phyloP scores from a whole-genome alignment of 2,113 vertebrate genomes.

The Saguinus imperator region DNA sequence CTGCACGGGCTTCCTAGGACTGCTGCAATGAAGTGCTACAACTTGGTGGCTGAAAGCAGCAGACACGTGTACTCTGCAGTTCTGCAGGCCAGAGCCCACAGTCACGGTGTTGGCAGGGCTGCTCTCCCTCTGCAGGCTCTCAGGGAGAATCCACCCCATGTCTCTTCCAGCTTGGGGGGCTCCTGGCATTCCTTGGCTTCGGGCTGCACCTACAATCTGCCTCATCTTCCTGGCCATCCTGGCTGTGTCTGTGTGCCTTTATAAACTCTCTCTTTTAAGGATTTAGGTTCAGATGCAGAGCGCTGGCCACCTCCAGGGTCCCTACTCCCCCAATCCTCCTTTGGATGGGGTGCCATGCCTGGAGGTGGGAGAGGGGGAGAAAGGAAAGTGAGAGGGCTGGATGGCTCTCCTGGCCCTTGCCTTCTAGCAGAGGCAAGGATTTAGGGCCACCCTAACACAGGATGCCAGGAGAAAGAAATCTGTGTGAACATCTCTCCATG shows the following conservation, averaged over 20 bases:
- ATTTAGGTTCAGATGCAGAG: background rate
- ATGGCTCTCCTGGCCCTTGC: background rate
- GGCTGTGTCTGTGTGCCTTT: background rate
- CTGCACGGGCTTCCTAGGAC: background rate
- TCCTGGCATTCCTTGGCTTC: background rate
- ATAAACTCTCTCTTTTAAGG: background rate
- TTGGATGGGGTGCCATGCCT: background rate
- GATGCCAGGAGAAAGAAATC: background rate
- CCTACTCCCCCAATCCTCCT: background rate
- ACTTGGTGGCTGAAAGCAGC: fast-evolving
- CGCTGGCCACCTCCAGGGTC: too few species aligned
- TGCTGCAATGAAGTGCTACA: background rate
- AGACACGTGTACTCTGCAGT: background rate
- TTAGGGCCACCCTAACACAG: too few species aligned
- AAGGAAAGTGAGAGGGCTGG: background rate
- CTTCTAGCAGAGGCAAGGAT: background rate
- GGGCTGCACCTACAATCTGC: too few species aligned
- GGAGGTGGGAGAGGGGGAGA: background rate
- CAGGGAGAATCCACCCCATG: fast-evolving
- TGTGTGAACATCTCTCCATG: too few species aligned
- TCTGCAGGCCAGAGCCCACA: background rate
- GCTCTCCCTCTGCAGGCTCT: background rate
- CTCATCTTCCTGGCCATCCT: background rate
- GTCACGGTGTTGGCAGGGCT: fast-evolving
- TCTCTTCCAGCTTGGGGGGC: fast-evolving